Base-by-base conservation (phyloP, 2,113 vertebrate species). In the Nanorana parkeri region DNA sequence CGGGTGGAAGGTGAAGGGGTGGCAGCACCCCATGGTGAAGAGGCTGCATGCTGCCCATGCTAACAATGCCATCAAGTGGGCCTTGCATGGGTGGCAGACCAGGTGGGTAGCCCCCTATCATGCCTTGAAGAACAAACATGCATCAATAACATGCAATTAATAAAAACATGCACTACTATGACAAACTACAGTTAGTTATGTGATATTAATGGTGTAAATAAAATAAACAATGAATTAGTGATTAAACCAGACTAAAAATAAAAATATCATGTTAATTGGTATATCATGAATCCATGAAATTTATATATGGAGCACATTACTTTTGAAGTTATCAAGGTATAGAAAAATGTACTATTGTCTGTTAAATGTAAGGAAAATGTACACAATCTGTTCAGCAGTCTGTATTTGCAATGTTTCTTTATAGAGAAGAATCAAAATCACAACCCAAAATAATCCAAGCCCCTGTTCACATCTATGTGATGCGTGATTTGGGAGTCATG, bases 131-230 rank as follows among this genome's bases (percentile, higher is more conserved):
- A 92, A 94, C 94, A 95, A 91, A 94, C 94, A 94, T 95, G 94
- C 94, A 94, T 95, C 92, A 94, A 92, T 94, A 93, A 92, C 96
- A 97, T 98, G 97, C 96, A 94, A 91, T 92, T 93, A 92, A 92
- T 90, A 91, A 32, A 83, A 83, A 91, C 97, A 96, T 98, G 97
- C 98, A 96, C 95, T 95, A 95, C 91, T 90, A 89, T 89, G 89
- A 90, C 60, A 85, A 84, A 86, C 84, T 69, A 90, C 79, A 90
- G 93, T 95, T 96, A 96, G 94, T 94, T 69, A 61, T 17, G 67
- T 47, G 54, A 69, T 36, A 68, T 67, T 60, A 80, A 71, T 80
- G 67, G 28, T 47, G 55, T 56, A 26, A 60, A 75, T 32, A 75
- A 19, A 71, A 5, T 21, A 21, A 32, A 75, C 41, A 21, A 75